Evolutionary conservation across 2,888 invertebrate genomes (phyloP).

Genomic region (Athalia cordata): DNA sequence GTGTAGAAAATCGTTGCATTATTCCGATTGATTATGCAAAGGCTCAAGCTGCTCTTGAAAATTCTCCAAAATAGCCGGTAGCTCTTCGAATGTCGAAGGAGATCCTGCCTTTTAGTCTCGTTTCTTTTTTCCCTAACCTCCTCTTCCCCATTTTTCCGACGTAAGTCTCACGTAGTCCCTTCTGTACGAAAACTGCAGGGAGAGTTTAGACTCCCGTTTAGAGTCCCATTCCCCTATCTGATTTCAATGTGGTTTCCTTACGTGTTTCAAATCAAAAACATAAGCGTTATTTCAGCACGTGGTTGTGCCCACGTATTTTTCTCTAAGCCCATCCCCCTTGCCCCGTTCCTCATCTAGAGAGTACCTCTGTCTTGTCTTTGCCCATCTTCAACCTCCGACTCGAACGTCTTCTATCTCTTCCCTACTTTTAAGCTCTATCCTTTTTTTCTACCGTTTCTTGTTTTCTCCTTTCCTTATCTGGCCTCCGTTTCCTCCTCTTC

Average conservation of each 20-base stretch:
- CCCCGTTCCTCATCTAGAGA: conserved; percentile 19
- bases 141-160: conserved; percentile 6
- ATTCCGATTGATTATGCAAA: conserved; percentile 36
- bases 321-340: not conserved
- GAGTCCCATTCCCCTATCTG: conserved; percentile 66
- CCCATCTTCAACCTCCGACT: conserved; percentile 16
- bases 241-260: conserved; percentile 71
- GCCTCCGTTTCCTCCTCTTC: conserved; percentile 11
- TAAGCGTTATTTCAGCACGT: conserved; percentile 65
- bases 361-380: conserved; percentile 16
- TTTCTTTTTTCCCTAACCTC: conserved; percentile 34
- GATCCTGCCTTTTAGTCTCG: conserved; percentile 39
- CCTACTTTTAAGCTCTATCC: conserved; percentile 30
- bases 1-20: conserved; percentile 31
- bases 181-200: conserved; percentile 40
- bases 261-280: conserved; percentile 71
- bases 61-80: conserved; percentile 25
- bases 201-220: conserved; percentile 61
- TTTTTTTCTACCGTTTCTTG: conserved; percentile 34
- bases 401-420: conserved; percentile 35
- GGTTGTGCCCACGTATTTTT: conserved; percentile 60
- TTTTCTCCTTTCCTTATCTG: conserved; percentile 27
- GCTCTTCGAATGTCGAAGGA: conserved; percentile 40
- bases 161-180: conserved; percentile 1
- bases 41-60: not conserved